These are phyloP conservation scores for Seira musarum DNA, from an alignment of 2,888 invertebrate genomes.

Conservation along the genomic window DNA sequence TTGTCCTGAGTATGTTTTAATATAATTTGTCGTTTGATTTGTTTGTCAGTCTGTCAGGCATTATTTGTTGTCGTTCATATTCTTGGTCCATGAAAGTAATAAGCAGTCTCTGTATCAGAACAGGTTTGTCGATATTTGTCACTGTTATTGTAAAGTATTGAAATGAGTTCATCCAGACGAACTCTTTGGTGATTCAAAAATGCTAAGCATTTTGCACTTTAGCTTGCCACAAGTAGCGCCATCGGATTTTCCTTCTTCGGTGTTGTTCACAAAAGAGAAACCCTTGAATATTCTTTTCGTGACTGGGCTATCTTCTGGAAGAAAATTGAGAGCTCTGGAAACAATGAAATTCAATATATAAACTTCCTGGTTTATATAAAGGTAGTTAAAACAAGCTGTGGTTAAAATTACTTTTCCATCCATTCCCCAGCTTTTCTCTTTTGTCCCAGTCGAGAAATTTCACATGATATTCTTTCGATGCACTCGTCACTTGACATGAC, in stretches of 20 bases:
- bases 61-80: too few species aligned
- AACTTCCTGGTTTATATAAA: too few species aligned
- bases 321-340: conserved; percentile 27
- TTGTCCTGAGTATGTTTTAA: too few species aligned
- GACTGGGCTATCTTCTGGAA: conserved; percentile 42
- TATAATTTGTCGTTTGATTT: too few species aligned
- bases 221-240: conserved; percentile 8
- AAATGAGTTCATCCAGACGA: conserved; percentile 3
- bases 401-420: conserved; percentile 59
- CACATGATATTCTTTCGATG: conserved; percentile 59
- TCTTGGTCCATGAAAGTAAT: too few species aligned
- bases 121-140: too few species aligned
- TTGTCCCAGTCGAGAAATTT: conserved; percentile 46
- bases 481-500: conserved; percentile 55
- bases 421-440: conserved; percentile 45
- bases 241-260: not conserved
- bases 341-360: conserved; percentile 19
- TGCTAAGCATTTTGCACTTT: conserved; percentile 45
- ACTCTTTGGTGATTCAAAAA: conserved; percentile 31
- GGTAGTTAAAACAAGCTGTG: too few species aligned
- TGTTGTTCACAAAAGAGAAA: not conserved
- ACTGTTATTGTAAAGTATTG: too few species aligned
- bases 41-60: too few species aligned
- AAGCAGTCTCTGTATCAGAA: too few species aligned
- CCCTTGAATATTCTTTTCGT: conserved; percentile 49